Base-by-base conservation (phyloP, 2,888 invertebrate species). In the Acleris cristana region DNA sequence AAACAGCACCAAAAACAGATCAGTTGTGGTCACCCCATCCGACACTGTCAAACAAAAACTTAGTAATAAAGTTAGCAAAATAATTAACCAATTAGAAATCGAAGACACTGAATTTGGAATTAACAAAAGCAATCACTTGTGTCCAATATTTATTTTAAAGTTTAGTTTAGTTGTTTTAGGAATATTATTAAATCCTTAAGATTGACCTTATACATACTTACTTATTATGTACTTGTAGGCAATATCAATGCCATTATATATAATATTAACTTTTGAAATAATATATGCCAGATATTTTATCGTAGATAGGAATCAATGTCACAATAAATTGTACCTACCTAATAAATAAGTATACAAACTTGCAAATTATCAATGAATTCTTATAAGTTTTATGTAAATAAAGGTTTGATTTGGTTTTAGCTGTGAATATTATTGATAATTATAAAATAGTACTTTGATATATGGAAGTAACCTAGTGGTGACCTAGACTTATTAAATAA, bases 31-130 rank as follows among this genome's bases (percentile, higher is more conserved):
- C 60, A 70, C 82, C 34, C 71, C 79, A 26, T 78, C 81, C 45
- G 77, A 82, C 64, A 72, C 76, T 40, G 59, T 77, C 23, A 79
- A 87, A 76, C 86, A 86, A 69, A 91, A 89, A 76, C 72, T 89
- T 61, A 89, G 86, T 69, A 90, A 67, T 51, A 67, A 67, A 67
- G 67, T 67, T 57, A 67, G 67, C 48, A 62, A 67, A 67, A 67
- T 67, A 26, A 40, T 67, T n/a, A 67, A 67, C 14, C 67, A 67
- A 19, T 54, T 67, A 54, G 86, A 88, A 78, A 75, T 80, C 71
- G 76, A 73, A 64, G 80, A 80, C 8, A 55, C 54, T 16, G 56
- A 74, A 69, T 78, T 79, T 65, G 71, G 72, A 51, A 68, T 72
- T n/a, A 81, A 72, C 71, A 77, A 69, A 67, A 74, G 78, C 74